Conservation (phyloP, 2,113 vertebrate genomes). For the Passer montanus region DNA sequence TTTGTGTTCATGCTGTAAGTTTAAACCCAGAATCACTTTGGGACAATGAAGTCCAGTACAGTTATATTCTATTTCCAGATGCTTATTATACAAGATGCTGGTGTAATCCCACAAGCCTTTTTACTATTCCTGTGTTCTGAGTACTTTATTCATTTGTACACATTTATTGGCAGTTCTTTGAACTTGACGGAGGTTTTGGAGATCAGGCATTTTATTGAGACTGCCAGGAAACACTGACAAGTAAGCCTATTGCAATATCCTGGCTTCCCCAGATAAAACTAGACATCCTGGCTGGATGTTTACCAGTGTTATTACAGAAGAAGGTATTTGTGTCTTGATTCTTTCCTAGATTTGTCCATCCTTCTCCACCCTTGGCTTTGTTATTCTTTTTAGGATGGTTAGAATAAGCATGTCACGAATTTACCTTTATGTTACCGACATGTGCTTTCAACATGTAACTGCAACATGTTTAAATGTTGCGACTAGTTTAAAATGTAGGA, state of each 20-base stretch:
- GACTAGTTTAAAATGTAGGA: neutral
- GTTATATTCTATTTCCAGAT: neutral
- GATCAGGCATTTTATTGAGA: neutral
- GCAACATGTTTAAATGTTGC: neutral
- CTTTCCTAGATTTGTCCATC: conserved; percentile 19
- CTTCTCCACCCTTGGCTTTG: neutral
- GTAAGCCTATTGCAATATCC: neutral
- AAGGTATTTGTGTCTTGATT: neutral
- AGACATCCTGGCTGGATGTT: conserved; percentile 34
- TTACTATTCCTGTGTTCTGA: neutral
- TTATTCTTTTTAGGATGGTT: neutral
- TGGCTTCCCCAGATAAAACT: neutral
- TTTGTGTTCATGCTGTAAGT: neutral
- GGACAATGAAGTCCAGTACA: neutral
- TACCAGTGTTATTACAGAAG: neutral
- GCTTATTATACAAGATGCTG: neutral
- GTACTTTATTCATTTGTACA: neutral
- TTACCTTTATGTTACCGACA: neutral
- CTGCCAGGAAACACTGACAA: neutral
- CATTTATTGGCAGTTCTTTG: neutral
- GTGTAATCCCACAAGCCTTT: neutral
- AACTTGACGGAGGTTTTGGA: neutral
- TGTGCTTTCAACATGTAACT: neutral
- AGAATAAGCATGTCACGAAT: neutral
- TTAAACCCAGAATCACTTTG: neutral